These are phyloP conservation scores for Drosophila histrio DNA, from an alignment of 2,888 invertebrate species.

Conservation along the genomic window DNA sequence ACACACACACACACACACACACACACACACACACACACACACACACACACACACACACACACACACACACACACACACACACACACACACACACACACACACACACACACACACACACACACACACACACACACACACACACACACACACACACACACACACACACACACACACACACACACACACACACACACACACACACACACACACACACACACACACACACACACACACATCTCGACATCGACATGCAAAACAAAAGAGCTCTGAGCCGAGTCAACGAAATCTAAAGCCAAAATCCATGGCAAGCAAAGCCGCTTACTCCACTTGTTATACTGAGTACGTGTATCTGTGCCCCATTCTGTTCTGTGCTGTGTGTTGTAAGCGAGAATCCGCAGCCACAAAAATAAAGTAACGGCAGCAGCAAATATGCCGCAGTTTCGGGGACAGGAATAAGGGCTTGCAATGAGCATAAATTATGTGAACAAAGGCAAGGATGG, in stretches of 20 bases:
- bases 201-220: not conserved
- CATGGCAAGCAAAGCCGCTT: constrained; percentile 62
- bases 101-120: constrained; percentile 3
- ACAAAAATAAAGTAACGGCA: constrained; percentile 15
- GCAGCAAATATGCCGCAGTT: constrained; percentile 40
- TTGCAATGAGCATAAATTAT: constrained; percentile 76
- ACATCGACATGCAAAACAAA: constrained; percentile 54
- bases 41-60: constrained; percentile 1
- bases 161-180: constrained; percentile 1
- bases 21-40: not conserved
- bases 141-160: constrained; percentile 3
- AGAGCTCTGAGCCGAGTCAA: constrained; percentile 66
- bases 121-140: constrained; percentile 3
- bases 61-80: constrained; percentile 4
- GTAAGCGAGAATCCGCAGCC: constrained; percentile 28
- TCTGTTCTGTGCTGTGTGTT: constrained; percentile 2
- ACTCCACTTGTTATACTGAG: constrained; percentile 36
- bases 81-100: constrained; percentile 2
- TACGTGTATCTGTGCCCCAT: not conserved
- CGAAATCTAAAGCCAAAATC: constrained; percentile 68
- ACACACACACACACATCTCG: not conserved
- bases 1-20: constrained; percentile 3
- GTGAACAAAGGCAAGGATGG: constrained; percentile 40
- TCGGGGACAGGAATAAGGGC: constrained; percentile 29
- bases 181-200: not conserved